Conservation (phyloP, 2,888 invertebrate genomes). For the Venusia cambrica region DNA sequence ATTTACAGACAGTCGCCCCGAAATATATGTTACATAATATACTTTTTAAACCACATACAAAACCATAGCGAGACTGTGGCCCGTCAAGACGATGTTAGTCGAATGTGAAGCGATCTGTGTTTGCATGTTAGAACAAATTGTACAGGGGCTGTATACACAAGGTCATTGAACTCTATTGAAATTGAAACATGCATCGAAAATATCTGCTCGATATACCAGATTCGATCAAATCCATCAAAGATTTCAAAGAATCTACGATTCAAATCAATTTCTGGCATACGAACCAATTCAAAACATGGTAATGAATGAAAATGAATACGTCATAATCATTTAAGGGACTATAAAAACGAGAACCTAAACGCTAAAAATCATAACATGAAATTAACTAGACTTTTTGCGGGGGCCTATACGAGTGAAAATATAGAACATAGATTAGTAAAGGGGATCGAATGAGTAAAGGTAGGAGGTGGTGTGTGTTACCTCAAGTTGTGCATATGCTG, state of each 20-base stretch:
- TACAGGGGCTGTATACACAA: constrained; percentile 55
- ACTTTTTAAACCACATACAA: constrained; percentile 76
- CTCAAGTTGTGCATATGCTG: constrained; percentile 91
- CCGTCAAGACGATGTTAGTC: constrained; percentile 79
- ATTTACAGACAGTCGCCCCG: constrained; percentile 62
- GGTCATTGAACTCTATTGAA: constrained; percentile 25
- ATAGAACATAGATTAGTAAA: no score
- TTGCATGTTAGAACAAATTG: constrained; percentile 82
- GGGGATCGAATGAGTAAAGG: constrained; percentile 17
- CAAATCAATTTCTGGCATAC: no score
- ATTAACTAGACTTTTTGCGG: constrained; percentile 1
- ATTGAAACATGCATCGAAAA: constrained; percentile 62
- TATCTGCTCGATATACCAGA: no score
- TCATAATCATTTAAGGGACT: no score
- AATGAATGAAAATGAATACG: no score
- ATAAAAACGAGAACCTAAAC: constrained; percentile 5
- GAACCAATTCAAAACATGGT: no score
- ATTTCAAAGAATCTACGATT: no score
- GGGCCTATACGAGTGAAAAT: no score
- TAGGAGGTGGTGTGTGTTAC: constrained; percentile 64
- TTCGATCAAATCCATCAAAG: no score
- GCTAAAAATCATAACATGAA: no score
- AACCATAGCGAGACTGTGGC: constrained; percentile 74
- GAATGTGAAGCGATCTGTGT: constrained; percentile 80
- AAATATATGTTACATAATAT: constrained; percentile 74